phyloP scores from a whole-genome alignment of 2,888 invertebrate genomes.

The Platerodrilus igneus region DNA sequence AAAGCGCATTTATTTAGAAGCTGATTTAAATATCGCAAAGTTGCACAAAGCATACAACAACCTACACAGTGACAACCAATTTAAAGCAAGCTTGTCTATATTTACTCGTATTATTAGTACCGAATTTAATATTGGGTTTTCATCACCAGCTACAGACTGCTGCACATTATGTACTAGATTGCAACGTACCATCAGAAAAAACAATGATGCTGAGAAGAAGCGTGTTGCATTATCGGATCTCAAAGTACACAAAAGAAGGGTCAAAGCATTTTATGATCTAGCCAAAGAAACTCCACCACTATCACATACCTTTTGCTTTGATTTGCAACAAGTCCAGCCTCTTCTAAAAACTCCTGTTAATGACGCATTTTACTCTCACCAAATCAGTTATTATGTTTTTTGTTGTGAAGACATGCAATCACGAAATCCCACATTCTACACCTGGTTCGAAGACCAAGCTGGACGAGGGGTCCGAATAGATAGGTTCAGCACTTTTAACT shows the following conservation, averaged over 20 bases:
- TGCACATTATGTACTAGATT: slow-evolving; percentile 17
- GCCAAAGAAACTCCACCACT: slow-evolving; percentile 8
- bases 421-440: slow-evolving; percentile 21
- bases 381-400: slow-evolving; percentile 14
- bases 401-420: slow-evolving; percentile 11
- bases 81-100: slow-evolving; percentile 4
- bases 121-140: slow-evolving; percentile 15
- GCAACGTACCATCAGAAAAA: not conserved
- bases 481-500: slow-evolving; percentile 14
- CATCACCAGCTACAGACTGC: slow-evolving; percentile 24
- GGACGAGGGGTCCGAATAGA: slow-evolving; percentile 10
- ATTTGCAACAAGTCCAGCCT: slow-evolving; percentile 19
- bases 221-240: not conserved
- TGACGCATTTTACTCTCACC: slow-evolving; percentile 17
- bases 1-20: slow-evolving; percentile 6
- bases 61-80: not conserved
- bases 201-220: slow-evolving; percentile 1
- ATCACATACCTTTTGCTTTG: slow-evolving; percentile 12
- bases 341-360: slow-evolving; percentile 11
- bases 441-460: slow-evolving; percentile 15
- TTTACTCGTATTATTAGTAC: slow-evolving; percentile 9
- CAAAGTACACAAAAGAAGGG: slow-evolving; percentile 12
- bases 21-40: slow-evolving; percentile 10
- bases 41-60: slow-evolving; percentile 13
- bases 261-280: slow-evolving; percentile 13